Percentiles rank a stretch among this genome's conserved stretches.
Evolutionary conservation across 2,797 vertebrate genomes (phyloP).

Genomic region (Chelonia mydas): DNA sequence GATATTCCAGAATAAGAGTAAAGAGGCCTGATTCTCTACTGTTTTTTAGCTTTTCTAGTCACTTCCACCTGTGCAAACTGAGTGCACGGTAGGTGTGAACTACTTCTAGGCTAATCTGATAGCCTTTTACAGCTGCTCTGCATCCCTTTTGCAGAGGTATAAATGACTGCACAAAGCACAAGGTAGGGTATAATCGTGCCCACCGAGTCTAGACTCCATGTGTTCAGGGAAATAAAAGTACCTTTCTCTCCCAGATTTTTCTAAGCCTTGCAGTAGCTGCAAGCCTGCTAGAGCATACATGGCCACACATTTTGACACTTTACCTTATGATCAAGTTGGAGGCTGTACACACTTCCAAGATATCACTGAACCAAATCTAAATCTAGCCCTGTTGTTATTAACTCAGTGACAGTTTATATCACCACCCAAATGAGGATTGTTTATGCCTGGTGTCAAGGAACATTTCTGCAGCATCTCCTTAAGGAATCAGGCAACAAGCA

Average conservation of each 20-base stretch:
- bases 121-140: neutral
- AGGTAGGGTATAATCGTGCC: neutral
- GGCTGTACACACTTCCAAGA: neutral
- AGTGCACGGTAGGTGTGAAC: neutral
- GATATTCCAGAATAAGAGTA: neutral
- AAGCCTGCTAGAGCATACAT: neutral
- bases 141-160: neutral
- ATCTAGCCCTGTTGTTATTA: neutral
- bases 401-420: neutral
- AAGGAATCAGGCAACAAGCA: neutral
- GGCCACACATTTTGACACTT: neutral
- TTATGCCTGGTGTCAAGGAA: neutral
- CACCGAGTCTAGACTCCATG: neutral
- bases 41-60: neutral
- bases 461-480: neutral
- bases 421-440: neutral
- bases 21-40: neutral
- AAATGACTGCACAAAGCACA: neutral
- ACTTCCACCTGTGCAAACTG: neutral
- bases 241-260: neutral
- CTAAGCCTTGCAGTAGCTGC: neutral
- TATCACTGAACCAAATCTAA: rapidly evolving
- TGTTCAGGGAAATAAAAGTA: neutral
- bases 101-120: neutral
- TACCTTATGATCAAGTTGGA: neutral